These are phyloP conservation scores for Chironex yamaguchii DNA, from an alignment of 30 jellyfish, hydroid and myxozoan species.

Conservation along the genomic window DNA sequence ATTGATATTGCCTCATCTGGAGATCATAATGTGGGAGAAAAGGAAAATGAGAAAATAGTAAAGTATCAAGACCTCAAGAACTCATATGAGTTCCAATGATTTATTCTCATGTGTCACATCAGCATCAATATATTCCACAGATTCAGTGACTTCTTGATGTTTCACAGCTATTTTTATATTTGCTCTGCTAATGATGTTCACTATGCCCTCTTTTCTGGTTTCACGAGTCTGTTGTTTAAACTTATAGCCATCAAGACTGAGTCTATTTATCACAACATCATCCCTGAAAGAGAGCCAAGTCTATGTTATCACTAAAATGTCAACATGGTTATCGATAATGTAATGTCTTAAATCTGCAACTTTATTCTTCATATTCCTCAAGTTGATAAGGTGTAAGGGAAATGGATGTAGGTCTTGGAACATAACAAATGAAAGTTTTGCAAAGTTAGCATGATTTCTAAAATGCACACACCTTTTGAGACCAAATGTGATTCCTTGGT, in stretches of 20 bases:
- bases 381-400: slow-evolving; percentile 24
- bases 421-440: slow-evolving; percentile 12
- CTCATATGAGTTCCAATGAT: slow-evolving; percentile 11
- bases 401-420: slow-evolving; percentile 22
- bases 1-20: too few species aligned
- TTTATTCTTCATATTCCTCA: slow-evolving; percentile 40
- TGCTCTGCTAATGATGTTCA: slow-evolving; percentile 3
- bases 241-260: slow-evolving; percentile 30
- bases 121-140: slow-evolving; percentile 8
- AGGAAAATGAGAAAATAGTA: too few species aligned
- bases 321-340: slow-evolving; percentile 18
- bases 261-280: slow-evolving; percentile 51
- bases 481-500: slow-evolving; percentile 7
- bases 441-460: slow-evolving; percentile 5
- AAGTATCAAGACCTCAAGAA: background rate
- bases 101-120: slow-evolving; percentile 25
- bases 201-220: slow-evolving; percentile 32
- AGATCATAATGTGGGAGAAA: too few species aligned
- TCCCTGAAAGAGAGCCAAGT: slow-evolving; percentile 45
- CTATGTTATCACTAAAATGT: slow-evolving; percentile 26
- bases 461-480: background rate
- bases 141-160: slow-evolving; percentile 22
- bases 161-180: slow-evolving; percentile 15
- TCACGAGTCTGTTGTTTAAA: slow-evolving; percentile 20
- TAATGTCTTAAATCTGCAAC: slow-evolving; percentile 51